A percentile compares a stretch with the other conserved stretches of the same genome.
These are phyloP conservation scores for Holocentrus rufus DNA, from an alignment of 2,797 vertebrate genomes.

Conservation along the genomic window DNA sequence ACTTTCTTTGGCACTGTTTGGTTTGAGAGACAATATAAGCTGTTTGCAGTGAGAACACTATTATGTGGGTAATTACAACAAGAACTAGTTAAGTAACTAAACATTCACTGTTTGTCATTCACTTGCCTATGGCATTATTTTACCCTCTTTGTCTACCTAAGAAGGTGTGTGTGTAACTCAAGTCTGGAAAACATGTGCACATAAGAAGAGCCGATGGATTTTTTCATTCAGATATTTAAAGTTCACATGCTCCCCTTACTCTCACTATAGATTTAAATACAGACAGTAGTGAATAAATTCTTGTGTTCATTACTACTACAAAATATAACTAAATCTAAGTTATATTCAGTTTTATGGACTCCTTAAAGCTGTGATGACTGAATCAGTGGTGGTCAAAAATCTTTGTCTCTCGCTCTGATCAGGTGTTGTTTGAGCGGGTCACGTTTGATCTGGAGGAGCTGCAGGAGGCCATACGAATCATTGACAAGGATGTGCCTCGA, in stretches of 20 bases:
- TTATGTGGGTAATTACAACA: conserved; percentile 25
- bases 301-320: not conserved
- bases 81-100: conserved; percentile 36
- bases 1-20: not conserved
- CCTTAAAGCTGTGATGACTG: not conserved
- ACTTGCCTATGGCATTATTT: conserved; percentile 34
- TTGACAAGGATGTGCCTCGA: conserved; percentile 85
- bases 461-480: conserved; percentile 83
- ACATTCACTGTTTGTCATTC: conserved; percentile 11
- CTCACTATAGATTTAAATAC: too few relatives aligned
- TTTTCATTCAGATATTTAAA: not conserved
- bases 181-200: not conserved
- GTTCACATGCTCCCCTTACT: not conserved
- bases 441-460: conserved; percentile 80
- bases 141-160: not conserved
- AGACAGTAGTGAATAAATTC: not conserved
- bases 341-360: not conserved
- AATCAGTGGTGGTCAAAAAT: not conserved
- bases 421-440: conserved; percentile 83
- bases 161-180: not conserved
- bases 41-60: conserved; percentile 14
- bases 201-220: conserved; percentile 1
- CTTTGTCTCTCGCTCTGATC: not conserved
- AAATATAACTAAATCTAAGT: not conserved
- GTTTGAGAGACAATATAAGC: not conserved